These are phyloP conservation scores for Metallyticus violacea DNA, from an alignment of 2,888 invertebrate species.

Conservation along the genomic window DNA sequence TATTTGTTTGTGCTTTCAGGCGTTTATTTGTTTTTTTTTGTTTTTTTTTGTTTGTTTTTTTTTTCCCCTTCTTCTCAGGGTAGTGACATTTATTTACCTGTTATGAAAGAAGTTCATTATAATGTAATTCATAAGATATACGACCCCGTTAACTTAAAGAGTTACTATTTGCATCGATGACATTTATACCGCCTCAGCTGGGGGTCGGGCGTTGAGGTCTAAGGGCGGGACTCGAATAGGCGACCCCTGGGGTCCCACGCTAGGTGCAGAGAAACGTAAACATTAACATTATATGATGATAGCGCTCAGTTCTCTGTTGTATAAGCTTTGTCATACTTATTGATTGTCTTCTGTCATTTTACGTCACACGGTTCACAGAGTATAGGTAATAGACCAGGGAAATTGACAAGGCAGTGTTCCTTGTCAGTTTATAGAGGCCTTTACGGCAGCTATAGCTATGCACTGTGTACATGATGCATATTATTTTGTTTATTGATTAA, in stretches of 20 bases:
- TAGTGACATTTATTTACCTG: too few species aligned
- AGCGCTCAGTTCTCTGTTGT: neutral
- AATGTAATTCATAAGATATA: neutral
- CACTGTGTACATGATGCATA: too few species aligned
- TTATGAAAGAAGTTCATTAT: neutral
- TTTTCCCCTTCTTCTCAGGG: too few species aligned
- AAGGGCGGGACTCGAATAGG: neutral
- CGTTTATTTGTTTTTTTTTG: too few species aligned
- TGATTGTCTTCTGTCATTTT: neutral
- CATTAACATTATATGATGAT: neutral
- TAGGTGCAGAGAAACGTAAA: neutral
- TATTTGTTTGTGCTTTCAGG: too few species aligned
- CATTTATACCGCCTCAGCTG: neutral
- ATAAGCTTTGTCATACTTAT: neutral
- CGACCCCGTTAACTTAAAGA: neutral
- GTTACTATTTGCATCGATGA: neutral
- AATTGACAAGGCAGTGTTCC: neutral
- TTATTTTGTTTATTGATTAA: too few species aligned
- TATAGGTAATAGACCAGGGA: neutral
- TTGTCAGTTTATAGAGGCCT: neutral
- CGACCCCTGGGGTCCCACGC: neutral
- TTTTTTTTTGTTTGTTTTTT: too few species aligned
- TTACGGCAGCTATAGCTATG: neutral
- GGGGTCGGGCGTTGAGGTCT: neutral
- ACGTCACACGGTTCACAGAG: neutral